Evolutionary conservation across 2,797 vertebrate genomes (phyloP), one percentile per base, ranked within the genome.

Genomic region (Sebastes oblongus): DNA sequence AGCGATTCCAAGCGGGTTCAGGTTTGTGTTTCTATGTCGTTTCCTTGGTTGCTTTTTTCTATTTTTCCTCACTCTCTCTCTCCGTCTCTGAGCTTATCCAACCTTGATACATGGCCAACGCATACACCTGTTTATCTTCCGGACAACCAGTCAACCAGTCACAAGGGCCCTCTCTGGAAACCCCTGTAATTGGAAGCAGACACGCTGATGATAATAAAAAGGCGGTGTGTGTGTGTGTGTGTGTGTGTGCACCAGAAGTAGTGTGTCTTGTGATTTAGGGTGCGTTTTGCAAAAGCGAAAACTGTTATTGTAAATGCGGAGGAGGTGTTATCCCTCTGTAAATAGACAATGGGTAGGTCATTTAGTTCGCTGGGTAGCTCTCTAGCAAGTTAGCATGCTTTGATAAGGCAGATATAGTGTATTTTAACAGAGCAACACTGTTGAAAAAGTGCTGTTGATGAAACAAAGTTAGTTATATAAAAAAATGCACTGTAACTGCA

Each of bases 121-220:
- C 78, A 90, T 89, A 91, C 92, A 95, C 94, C 94, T 94, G 92
- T 94, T 94, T 91, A 92, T 90, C 88, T 91, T 93, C 89, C 72
- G 75, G 84, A 90, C 82, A 89, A 90, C 89, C 85, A 90, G 88
- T 89, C 88, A 92, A 91, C 88, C 82, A 90, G 81, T 87, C 89
- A 88, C 86, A 74, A 74, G 85, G 80, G 91, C 80, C 74, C 82
- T 80, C 78, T 90, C 81, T 84, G 75, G 68, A 89, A 87, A 92
- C 80, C 87, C 83, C 81, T 71, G 75, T 93, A 94, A 94, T 92
- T 94, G 92, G 92, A 93, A 91, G 81, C 92, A 95, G 90, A 89
- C 87, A 74, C 20, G 30, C 75, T 79, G 85, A 82, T 86, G 78
- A 89, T 87, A 84, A 88, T 92, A 89, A 91, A 92, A 83, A 83